Base-by-base conservation (phyloP, 2,888 invertebrate genomes). In the Mystacides longicornis region DNA sequence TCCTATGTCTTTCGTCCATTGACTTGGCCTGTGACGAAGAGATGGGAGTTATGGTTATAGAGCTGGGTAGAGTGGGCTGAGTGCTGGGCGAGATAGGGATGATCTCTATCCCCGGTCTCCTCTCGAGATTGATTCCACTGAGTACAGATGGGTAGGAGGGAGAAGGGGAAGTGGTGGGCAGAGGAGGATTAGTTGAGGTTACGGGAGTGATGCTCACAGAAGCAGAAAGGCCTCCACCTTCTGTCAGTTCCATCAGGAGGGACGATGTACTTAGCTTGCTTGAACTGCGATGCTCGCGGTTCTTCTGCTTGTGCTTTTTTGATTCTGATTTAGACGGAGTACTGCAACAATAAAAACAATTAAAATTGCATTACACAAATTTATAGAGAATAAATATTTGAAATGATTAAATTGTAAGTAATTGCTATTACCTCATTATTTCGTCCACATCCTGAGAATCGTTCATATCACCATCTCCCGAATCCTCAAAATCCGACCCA, bases 1-100 rank as follows among this genome's bases (percentile, higher is more conserved):
- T 74, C 60, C 75, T 67, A 56, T 70, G 69, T 23, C 75, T 70
- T 45, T 77, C 75, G 52, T 77, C 78, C 56, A 75, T 66, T 2
- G 73, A 70, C 63, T 77, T 75, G 55, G 75, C 69, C 67, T 81
- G 82, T 5, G 79, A 73, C 2, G 78, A 74, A 1, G 83, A 78
- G 42, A 92, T 90, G 2, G 92, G 89, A 0, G 92, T 93, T 54
- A 93, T 92, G 0, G 92, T 92, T 56, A 92, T 89, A 1, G 91
- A 89, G 65, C 87, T 87, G 9, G 89, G 86, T 23, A 88, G 69
- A 3, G 80, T 78, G 5, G 85, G 77, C 3, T 82, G 81, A 0
- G 84, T 71, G 7, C 82, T 72, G 14, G 85, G 77, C 2, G 83
- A 76, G 58, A 89, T 81, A 0, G 93, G 91, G 64, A 93, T 89